Base-by-base conservation (phyloP, 2,888 invertebrate genomes). In the Caenorhabditis virilis region DNA sequence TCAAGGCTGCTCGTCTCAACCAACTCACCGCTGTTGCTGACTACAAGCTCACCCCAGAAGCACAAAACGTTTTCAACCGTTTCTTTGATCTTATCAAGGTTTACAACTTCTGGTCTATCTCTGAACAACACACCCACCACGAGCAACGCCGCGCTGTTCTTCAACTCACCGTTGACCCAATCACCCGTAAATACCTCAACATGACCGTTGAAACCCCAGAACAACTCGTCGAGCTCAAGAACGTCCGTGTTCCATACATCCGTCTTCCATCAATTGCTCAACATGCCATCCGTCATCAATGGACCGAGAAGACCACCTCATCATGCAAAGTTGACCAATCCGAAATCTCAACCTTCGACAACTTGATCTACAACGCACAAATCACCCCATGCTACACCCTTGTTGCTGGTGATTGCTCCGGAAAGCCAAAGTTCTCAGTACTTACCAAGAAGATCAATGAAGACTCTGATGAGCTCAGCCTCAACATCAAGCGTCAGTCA, bases 371-470 rank as follows among this genome's bases (percentile, higher is more conserved):
- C 72, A 64, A 72, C 20, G 78, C 75, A 33, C 77, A 80, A 33
- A 52, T 81, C 48, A 72, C 77, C 52, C 71, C 56, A 39, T 85
- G 85, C 77, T 84, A 80, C 72, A 80, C 83, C 47, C 78, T 85
- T 23, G 60, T 85, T 58, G 83, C 83, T 69, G 85, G 85, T 77
- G 85, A 85, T 71, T 85, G 84, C 72, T 80, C 83, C 18, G 71
- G 78, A 23, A 39, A 69, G 55, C 75, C 80, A 56, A 75, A 77
- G 50, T 81, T 84, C 70, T 84, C 83, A 62, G 83, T 85, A 35
- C 72, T 84, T 26, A 76, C 80, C 53, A 83, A 83, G 74, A 77
- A 82, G 48, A 13, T 55, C 48, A 47, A 50, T 43, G 57, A 68
- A 45, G 56, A 77, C 54, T 39, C 65, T 48, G 69, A 83, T 36